phyloP scores from a whole-genome alignment of 2,113 vertebrate genomes.

The Astur gentilis region DNA sequence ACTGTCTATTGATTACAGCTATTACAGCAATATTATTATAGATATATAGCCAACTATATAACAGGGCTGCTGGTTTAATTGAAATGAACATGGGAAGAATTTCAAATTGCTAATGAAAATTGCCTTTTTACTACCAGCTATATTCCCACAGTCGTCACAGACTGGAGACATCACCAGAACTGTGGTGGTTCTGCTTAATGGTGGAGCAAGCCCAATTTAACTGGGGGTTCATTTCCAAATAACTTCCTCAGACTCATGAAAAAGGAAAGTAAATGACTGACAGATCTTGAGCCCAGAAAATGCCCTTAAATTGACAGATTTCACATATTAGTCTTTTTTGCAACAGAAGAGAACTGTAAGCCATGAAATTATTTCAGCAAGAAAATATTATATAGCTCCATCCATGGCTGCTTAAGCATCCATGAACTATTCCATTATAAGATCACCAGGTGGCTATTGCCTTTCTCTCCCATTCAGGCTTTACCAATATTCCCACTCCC shows the following conservation, averaged over 20 bases:
- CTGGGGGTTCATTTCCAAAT: not conserved
- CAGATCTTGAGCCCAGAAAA: not conserved
- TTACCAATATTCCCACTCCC: not conserved
- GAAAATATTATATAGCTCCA: not conserved
- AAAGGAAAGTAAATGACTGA: not conserved
- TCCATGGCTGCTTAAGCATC: not conserved
- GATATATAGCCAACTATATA: not conserved
- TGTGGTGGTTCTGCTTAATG: not conserved
- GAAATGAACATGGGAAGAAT: not conserved
- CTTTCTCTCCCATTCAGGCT: not conserved
- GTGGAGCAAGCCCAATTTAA: not conserved
- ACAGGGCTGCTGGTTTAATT: conserved; percentile 21
- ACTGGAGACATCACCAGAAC: not conserved
- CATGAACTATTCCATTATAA: conserved; percentile 5
- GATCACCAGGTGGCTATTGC: conserved; percentile 18
- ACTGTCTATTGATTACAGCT: not conserved
- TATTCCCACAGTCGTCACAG: not conserved
- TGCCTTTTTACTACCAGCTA: not conserved
- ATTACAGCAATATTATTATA: conserved; percentile 15
- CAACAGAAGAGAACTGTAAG: not conserved
- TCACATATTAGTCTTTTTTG: not conserved
- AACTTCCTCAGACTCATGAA: not conserved
- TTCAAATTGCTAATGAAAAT: conserved; percentile 26
- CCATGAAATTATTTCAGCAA: not conserved
- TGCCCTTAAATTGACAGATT: not conserved